phyloP scores from a whole-genome alignment of 2,797 vertebrate genomes.

The Gymnothorax javanicus region DNA sequence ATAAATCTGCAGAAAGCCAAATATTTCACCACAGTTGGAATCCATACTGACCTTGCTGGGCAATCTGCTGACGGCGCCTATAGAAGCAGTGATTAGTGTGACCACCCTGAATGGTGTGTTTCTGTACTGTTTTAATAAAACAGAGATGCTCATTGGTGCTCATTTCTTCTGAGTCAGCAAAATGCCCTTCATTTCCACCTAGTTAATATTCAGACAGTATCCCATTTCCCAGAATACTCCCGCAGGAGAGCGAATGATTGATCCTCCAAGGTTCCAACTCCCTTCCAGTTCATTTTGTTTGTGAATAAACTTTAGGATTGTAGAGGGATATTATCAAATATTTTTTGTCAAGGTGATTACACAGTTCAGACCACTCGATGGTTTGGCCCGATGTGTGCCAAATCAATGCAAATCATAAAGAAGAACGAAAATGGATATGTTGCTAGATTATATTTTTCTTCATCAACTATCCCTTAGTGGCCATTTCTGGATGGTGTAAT shows the following conservation, averaged over 20 bases:
- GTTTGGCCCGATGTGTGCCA: not conserved
- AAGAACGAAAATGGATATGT: not conserved
- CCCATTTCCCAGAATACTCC: not conserved
- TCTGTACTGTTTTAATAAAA: not conserved
- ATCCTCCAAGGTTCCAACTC: not conserved
- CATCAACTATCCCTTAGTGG: not conserved
- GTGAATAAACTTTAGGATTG: not conserved
- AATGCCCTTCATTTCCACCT: conserved; percentile 12
- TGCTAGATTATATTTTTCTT: not conserved
- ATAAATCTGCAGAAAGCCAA: no score
- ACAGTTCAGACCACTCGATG: not conserved
- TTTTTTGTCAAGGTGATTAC: not conserved
- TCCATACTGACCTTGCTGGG: no score
- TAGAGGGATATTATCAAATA: not conserved
- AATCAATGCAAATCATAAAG: not conserved
- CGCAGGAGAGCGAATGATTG: not conserved
- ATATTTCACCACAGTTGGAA: no score
- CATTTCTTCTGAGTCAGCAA: not conserved
- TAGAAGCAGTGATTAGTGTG: conserved; percentile 7
- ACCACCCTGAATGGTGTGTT: not conserved
- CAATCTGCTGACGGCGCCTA: not conserved
- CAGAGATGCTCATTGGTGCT: not conserved
- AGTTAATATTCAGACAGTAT: conserved; percentile 2
- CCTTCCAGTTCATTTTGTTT: not conserved
- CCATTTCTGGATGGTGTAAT: not conserved